Percentiles rank a stretch among this genome's conserved stretches.
phyloP scores from a whole-genome alignment of 1,140 invertebrate species.

The Anoplolepis gracilipes region DNA sequence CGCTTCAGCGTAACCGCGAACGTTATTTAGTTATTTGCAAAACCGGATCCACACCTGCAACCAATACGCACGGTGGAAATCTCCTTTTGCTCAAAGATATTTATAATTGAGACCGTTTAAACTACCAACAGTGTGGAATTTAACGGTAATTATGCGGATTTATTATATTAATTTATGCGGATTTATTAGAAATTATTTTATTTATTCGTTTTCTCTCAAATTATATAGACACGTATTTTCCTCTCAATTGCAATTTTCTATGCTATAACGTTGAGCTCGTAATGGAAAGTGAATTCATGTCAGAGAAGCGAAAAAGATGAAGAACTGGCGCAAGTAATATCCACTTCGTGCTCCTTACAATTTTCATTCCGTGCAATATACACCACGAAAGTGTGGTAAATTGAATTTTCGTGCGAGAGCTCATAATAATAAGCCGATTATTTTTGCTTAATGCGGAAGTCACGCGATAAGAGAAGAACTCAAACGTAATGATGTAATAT shows the following conservation, averaged over 20 bases:
- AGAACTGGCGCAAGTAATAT: conserved; percentile 3
- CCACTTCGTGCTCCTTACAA: conserved; percentile 13
- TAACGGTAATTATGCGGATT: background rate
- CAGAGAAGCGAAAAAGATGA: conserved; percentile 22
- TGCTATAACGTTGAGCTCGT: background rate
- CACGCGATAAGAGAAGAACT: background rate
- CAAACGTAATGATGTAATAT: background rate
- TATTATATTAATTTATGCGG: background rate
- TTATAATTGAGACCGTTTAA: background rate
- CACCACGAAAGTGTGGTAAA: conserved; percentile 23
- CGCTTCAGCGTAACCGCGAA: conserved; percentile 23
- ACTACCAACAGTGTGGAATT: background rate
- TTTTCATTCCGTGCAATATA: conserved; percentile 29
- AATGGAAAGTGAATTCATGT: conserved; percentile 21
- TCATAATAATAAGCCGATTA: conserved; percentile 34
- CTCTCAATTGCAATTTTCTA: conserved; percentile 12
- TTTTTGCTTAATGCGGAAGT: conserved; percentile 35
- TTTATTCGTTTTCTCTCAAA: background rate
- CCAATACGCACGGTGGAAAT: background rate
- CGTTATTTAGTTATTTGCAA: conserved; percentile 49
- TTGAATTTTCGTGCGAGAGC: conserved; percentile 13
- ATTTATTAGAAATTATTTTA: background rate
- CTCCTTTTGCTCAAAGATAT: background rate
- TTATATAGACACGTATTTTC: background rate
- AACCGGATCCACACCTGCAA: conserved; percentile 6